Base-by-base conservation (phyloP, 2,113 vertebrate species). In the Spheniscus mendiculus region DNA sequence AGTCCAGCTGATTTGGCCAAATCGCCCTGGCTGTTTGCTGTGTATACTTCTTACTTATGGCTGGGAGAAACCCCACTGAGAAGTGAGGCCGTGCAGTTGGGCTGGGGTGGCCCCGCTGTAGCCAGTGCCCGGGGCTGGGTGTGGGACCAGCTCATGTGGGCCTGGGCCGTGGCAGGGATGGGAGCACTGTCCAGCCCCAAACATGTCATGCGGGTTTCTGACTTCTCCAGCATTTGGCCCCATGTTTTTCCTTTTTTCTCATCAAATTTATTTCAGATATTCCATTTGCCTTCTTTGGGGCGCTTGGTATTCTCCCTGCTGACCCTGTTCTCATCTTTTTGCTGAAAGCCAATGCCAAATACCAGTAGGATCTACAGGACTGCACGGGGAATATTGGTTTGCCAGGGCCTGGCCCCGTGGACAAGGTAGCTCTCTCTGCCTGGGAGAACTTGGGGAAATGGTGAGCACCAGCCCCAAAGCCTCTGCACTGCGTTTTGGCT, bases 141-240 rank as follows among this genome's bases (percentile, higher is more conserved):
- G 11, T 67, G 29, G 25, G 65, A 40, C 27, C 32, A n/a, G 56
- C 5, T 74, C 3, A 0, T 38, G n/a, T 38, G 32, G 26, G 21
- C 21, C 42, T 36, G 50, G 25, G 22, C 42, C 34, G 13, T 0
- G 0, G 12, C 44, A 72, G 49, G 23, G 32, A 3, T 26, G 40
- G 53, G 30, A 87, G 9, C 29, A 23, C 15, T 34, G 32, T 50
- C 40, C 44, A 72, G 26, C 45, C 47, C 15, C 44, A 47, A 71
- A 55, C 9, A 45, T 0, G 0, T 38, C n/a, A 20, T 4, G 3
- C 0, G 2, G 16, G 12, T 84, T 81, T 50, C 38, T 45, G 83
- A 34, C 36, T 52, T 83, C 12, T 36, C 23, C 9, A 10, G 34
- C 40, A 44, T 77, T 56, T 66, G 62, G 6, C 10, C 18, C 30